phyloP scores from a whole-genome alignment of 2,888 invertebrate species.

The Stegana nigrithorax region DNA sequence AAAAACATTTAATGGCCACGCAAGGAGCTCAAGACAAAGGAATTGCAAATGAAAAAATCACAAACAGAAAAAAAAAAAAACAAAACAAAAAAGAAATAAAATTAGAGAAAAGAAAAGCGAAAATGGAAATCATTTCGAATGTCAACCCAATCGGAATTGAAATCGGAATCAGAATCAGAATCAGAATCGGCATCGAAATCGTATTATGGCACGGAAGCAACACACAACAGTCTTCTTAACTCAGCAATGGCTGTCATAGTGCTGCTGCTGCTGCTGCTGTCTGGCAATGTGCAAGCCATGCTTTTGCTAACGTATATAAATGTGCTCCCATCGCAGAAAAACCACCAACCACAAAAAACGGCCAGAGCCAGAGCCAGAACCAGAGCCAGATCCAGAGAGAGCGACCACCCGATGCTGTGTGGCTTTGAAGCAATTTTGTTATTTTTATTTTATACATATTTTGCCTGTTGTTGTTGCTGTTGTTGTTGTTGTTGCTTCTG shows the following conservation, averaged over 20 bases:
- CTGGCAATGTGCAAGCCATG: no score
- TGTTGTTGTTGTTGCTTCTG: no score
- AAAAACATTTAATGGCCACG: no score
- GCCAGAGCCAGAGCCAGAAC: not conserved
- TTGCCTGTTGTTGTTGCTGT: no score
- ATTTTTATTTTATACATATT: no score
- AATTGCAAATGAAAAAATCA: not conserved
- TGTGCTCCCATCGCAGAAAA: no score
- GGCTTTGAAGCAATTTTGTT: no score
- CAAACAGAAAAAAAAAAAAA: conserved; percentile 36
- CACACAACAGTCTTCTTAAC: no score
- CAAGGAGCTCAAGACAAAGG: conserved; percentile 31
- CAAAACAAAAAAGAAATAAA: conserved; percentile 34
- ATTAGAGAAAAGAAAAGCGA: conserved; percentile 44
- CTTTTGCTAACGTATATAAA: no score
- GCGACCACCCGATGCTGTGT: no score
- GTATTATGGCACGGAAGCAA: not conserved
- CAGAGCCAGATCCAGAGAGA: not conserved
- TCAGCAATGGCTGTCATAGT: no score
- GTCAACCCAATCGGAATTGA: conserved; percentile 18
- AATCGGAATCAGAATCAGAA: conserved; percentile 40
- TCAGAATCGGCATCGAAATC: not conserved
- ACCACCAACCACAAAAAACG: no score
- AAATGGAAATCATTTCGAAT: conserved; percentile 42
- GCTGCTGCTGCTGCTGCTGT: not conserved